A percentile compares a stretch with the other conserved stretches of the same genome.
Evolutionary conservation across 2,113 vertebrate genomes (phyloP).

Genomic region (Chroicocephalus ridibundus): DNA sequence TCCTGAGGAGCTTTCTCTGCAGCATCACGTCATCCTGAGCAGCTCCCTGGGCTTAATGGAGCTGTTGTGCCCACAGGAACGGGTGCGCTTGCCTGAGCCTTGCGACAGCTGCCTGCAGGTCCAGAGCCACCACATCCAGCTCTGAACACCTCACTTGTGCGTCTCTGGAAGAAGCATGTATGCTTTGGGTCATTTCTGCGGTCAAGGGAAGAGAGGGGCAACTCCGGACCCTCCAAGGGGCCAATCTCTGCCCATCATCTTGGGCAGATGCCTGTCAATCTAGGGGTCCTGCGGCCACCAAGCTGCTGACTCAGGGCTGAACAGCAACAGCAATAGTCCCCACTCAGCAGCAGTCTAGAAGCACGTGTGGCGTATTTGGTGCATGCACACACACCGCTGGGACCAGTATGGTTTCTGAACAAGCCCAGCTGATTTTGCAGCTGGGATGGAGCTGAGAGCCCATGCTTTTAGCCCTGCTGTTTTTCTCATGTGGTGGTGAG

Average conservation of each 20-base stretch:
- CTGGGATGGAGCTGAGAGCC: neutral
- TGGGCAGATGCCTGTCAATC: neutral
- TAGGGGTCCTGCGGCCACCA: neutral
- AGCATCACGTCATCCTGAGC: neutral
- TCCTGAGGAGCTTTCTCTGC: conserved; percentile 1
- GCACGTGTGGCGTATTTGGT: accelerated
- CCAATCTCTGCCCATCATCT: neutral
- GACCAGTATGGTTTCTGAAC: neutral
- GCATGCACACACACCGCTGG: accelerated
- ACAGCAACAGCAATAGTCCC: neutral
- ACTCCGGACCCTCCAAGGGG: neutral
- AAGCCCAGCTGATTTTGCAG: neutral
- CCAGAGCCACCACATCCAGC: neutral
- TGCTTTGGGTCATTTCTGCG: neutral
- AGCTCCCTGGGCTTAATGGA: neutral
- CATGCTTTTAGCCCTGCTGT: neutral
- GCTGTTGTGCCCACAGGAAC: neutral
- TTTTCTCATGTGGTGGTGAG: neutral
- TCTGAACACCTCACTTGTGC: neutral
- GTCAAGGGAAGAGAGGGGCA: neutral
- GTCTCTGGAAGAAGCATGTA: accelerated
- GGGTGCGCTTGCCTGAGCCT: accelerated
- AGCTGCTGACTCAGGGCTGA: neutral
- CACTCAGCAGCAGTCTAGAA: neutral
- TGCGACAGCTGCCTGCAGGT: neutral